phyloP scores from a whole-genome alignment of 1,140 invertebrate species.

The Danaus plexippus region DNA sequence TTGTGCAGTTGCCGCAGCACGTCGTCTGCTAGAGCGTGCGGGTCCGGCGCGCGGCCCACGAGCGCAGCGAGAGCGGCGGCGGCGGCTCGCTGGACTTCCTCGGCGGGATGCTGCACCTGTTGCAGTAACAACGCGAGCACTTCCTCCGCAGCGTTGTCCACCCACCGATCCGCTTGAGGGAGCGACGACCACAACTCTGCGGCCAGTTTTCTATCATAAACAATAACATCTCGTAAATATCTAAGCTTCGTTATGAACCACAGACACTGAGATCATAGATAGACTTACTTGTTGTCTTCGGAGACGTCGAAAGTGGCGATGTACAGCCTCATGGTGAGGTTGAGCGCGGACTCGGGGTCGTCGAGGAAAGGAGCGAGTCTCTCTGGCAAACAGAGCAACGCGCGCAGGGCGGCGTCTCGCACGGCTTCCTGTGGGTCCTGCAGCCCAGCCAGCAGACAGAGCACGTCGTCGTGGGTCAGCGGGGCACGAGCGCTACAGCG shows the following conservation, averaged over 20 bases:
- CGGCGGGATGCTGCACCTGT: slow-evolving; percentile 85
- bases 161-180: slow-evolving; percentile 30
- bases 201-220: slow-evolving; percentile 73
- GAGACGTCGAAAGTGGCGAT: slow-evolving; percentile 83
- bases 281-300: slow-evolving; percentile 76
- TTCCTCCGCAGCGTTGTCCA: slow-evolving; percentile 65
- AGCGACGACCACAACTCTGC: slow-evolving; percentile 76
- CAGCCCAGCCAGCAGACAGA: slow-evolving; percentile 82
- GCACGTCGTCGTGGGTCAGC: slow-evolving; percentile 77
- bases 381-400: slow-evolving; percentile 76
- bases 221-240: not conserved
- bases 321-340: slow-evolving; percentile 81
- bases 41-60: slow-evolving; percentile 57
- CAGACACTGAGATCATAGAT: not conserved
- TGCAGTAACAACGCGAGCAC: slow-evolving; percentile 77
- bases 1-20: slow-evolving; percentile 79
- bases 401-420: slow-evolving; percentile 85
- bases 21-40: slow-evolving; percentile 45
- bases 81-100: slow-evolving; percentile 84
- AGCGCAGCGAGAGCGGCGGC: slow-evolving; percentile 84
- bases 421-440: slow-evolving; percentile 80
- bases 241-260: no score
- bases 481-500: slow-evolving; percentile 79
- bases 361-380: slow-evolving; percentile 77
- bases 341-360: slow-evolving; percentile 73